Percentiles rank a stretch among this genome's conserved stretches.
These are phyloP conservation scores for Neoniphon sammara DNA, from an alignment of 2,797 vertebrate genomes.

Conservation along the genomic window DNA sequence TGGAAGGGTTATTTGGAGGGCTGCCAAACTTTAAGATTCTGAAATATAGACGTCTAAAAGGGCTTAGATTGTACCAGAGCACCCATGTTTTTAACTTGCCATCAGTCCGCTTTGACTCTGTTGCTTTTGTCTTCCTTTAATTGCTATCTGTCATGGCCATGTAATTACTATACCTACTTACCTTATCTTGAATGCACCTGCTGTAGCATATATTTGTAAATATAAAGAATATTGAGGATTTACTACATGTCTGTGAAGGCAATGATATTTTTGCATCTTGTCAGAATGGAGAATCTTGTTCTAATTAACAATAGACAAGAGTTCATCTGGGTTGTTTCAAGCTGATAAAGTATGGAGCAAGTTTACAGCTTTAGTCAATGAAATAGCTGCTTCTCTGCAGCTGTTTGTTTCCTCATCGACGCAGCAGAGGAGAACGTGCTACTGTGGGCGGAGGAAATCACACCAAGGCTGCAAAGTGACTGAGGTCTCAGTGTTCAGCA, in stretches of 20 bases:
- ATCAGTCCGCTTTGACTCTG: conserved; percentile 7
- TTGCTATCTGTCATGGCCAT: conserved; percentile 23
- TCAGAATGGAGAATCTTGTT: too few species aligned
- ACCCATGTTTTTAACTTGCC: conserved; percentile 4
- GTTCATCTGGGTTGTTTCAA: too few species aligned
- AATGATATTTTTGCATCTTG: background rate
- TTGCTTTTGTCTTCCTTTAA: background rate
- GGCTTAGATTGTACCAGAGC: background rate
- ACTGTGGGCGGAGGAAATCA: conserved; percentile 57
- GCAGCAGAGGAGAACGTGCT: conserved; percentile 42
- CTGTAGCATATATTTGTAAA: too few species aligned
- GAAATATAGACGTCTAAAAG: conserved; percentile 17
- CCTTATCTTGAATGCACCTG: too few species aligned
- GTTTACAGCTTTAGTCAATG: too few species aligned
- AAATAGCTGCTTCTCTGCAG: conserved; percentile 22
- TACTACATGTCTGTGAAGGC: conserved; percentile 28
- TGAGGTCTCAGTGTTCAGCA: conserved; percentile 52
- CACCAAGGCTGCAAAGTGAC: conserved; percentile 70
- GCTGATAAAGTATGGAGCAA: too few species aligned
- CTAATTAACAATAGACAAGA: too few species aligned
- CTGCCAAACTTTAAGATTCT: conserved; percentile 2
- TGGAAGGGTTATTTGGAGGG: conserved; percentile 45
- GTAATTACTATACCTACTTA: conserved; percentile 18
- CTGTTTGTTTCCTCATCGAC: conserved; percentile 49
- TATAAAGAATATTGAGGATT: conserved; percentile 25